phyloP scores from a whole-genome alignment of 2,113 vertebrate genomes.

The Aix galericulata region DNA sequence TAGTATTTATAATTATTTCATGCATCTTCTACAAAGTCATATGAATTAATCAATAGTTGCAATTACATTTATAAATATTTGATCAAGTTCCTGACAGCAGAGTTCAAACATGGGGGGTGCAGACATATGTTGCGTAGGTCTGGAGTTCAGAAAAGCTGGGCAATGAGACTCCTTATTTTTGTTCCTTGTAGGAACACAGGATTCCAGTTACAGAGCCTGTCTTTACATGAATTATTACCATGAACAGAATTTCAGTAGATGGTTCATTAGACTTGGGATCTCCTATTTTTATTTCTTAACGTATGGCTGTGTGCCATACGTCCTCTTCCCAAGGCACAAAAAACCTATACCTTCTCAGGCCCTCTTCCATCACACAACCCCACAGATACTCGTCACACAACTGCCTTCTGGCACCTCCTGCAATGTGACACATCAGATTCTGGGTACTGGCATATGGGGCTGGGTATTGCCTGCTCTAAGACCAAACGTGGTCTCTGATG shows the following conservation, averaged over 20 bases:
- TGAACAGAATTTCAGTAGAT: background rate
- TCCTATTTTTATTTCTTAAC: background rate
- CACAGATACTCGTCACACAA: background rate
- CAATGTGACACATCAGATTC: background rate
- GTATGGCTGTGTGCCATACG: fast-evolving
- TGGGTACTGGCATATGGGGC: fast-evolving
- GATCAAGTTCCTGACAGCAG: background rate
- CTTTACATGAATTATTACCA: background rate
- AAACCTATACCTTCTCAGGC: background rate
- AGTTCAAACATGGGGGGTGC: background rate
- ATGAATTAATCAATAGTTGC: background rate
- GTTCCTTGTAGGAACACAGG: background rate
- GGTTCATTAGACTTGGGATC: background rate
- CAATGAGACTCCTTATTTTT: background rate
- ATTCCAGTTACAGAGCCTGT: background rate
- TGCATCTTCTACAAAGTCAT: background rate
- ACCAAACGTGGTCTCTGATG: background rate
- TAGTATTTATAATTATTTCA: constrained; percentile 3
- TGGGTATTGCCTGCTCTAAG: background rate
- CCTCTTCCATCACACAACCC: background rate
- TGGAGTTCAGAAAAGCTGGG: background rate
- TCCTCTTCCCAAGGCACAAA: background rate
- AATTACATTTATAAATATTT: constrained; percentile 16
- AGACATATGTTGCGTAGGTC: background rate
- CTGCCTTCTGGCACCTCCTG: background rate